Percentiles rank a stretch among this genome's conserved stretches.
Evolutionary conservation across 2,888 invertebrate species (phyloP).

Genomic region (Aphelenchoides bicaudatus): DNA sequence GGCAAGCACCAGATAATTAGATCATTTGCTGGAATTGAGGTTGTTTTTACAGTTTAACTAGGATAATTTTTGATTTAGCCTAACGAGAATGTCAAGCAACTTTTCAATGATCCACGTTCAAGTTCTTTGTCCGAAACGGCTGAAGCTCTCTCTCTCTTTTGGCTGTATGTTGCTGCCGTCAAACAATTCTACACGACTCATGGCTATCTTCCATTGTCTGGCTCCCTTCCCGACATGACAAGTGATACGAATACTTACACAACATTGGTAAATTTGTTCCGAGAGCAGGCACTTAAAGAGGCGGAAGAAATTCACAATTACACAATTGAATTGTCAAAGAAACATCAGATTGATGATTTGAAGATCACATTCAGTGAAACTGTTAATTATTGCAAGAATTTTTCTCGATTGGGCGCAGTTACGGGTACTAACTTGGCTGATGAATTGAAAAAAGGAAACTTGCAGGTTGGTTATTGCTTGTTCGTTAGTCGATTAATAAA

Average conservation of each 20-base stretch:
- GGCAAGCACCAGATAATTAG: slow-evolving; percentile 69
- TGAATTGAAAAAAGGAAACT: neutral
- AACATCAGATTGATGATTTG: neutral
- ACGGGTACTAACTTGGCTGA: slow-evolving; percentile 67
- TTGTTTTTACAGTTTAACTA: neutral
- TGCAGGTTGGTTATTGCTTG: neutral
- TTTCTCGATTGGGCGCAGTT: slow-evolving; percentile 75
- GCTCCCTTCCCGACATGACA: slow-evolving; percentile 59
- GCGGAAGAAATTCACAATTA: slow-evolving; percentile 37
- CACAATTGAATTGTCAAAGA: neutral
- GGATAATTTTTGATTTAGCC: slow-evolving; percentile 63
- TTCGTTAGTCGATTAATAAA: neutral
- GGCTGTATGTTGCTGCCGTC: slow-evolving; percentile 48
- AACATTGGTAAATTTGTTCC: slow-evolving; percentile 26
- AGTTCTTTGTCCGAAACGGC: slow-evolving; percentile 65
- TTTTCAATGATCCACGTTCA: slow-evolving; percentile 70
- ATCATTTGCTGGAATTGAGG: slow-evolving; percentile 4
- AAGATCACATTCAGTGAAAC: slow-evolving; percentile 26
- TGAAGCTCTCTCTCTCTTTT: slow-evolving; percentile 37
- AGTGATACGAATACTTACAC: slow-evolving; percentile 44
- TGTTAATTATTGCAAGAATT: slow-evolving; percentile 68
- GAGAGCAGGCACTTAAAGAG: slow-evolving; percentile 42
- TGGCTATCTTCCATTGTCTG: slow-evolving; percentile 49
- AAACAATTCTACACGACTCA: slow-evolving; percentile 43
- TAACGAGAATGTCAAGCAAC: slow-evolving; percentile 71